Base-by-base conservation (phyloP, 1,140 invertebrate genomes). In the Paraescarpia echinospica region DNA sequence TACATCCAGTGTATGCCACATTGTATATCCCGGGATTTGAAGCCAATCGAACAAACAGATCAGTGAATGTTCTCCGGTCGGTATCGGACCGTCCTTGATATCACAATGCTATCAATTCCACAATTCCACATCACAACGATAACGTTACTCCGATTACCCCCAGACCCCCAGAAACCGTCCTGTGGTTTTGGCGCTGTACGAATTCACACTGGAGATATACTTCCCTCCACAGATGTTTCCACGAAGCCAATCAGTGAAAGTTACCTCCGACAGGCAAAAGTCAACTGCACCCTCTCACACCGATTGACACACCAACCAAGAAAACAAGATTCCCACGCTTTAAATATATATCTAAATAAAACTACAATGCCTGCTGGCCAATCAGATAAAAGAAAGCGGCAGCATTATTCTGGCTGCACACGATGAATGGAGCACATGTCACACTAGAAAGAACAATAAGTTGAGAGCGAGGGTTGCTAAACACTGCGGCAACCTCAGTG, bases 311-410 rank as follows among this genome's bases (percentile, higher is more conserved):
- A 77, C 8, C 59, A 77, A 77, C 59, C 2, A 77, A 77, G 2
- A 77, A 77, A 77, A 77, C 59, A 2, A 12, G 59, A 77, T 77
- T 77, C 59, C 59, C 59, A 77, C 59, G 59, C 18, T 18, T 77
- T 77, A 77, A 77, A 77, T 77, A 77, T 77, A 77, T 77, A 77
- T 77, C 14, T 77, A 77, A 77, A 77, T 77, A 77, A 77, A 77
- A 77, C 59, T 31, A 27, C 22, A 77, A 77, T 18, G 14, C 18
- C 59, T 77, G 12, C 59, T 27, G 59, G 59, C 59, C 59, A 77
- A 77, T 77, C 59, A 77, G 59, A 77, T 77, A 77, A 77, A 77
- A 77, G 59, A 77, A 77, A 77, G 59, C 27, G 22, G 59, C 27
- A 18, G 59, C 59, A 77, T 77, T 77, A 77, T 77, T 27, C 18